Base-by-base conservation (phyloP, 2,113 vertebrate species). In the Charina bottae region DNA sequence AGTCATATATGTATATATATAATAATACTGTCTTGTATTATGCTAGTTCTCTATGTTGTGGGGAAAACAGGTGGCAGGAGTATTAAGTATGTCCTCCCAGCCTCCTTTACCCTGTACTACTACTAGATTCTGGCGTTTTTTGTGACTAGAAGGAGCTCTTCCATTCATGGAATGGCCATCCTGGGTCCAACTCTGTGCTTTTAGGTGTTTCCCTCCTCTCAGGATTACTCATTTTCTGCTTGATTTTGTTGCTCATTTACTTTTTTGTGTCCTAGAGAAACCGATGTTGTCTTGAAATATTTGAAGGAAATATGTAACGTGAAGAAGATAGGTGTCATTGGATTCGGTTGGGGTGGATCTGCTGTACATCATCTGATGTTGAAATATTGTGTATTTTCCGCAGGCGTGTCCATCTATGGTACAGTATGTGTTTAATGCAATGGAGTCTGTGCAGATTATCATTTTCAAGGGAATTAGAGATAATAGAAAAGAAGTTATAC, bases 331-430 rank as follows among this genome's bases (percentile, higher is more conserved):
- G 97, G 95, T 8, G 89, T 96, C 0, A 92, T 98, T 92, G 97
- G 96, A 33, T 99, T 99, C 95, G 98, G 98, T 95, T 98, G 98
- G 98, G 97, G 98, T 54, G 98, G 98, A 28, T 12, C 95, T 23
- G 97, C 97, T 21, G 97, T 96, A 58, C 95, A 96, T 95, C 97
- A 98, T 59, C n/a, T 98, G 87, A 97, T 98, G 92, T 90, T 98
- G 55, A 96, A 94, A 1, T 97, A 98, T 55, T 92, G 53, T 0
- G 97, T 98, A 33, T 24, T 99, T 92, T 97, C 97, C 95, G 97
- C 98, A 0, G 97, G 94, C 8, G 97, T 98, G 26, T 98, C 98
- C 0, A 33, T 98, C 72, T 98, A 96, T 0, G 98, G 98, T 97
- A n/a, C n/a, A n/a, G n/a, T n/a, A 96, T 95, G 9, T 89, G 89